Conservation (phyloP, 1,140 invertebrate genomes). For the Lasioglossum baleicum region DNA sequence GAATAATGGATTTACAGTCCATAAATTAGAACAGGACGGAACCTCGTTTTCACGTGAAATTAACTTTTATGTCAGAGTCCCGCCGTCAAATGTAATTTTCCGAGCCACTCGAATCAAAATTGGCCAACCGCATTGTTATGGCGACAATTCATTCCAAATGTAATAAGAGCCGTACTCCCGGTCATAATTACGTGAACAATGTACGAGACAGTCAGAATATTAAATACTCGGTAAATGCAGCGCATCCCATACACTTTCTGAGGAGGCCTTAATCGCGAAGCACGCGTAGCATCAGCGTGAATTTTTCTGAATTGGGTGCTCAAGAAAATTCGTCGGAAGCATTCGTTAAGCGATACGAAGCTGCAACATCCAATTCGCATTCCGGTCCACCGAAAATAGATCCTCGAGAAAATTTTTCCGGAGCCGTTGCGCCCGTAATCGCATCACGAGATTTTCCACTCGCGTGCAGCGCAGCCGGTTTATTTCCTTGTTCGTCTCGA, state of each 20-base stretch:
- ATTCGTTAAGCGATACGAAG: background rate
- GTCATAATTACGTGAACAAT: too few relatives aligned
- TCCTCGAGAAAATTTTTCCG: background rate
- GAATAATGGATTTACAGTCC: background rate
- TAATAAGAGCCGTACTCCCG: background rate
- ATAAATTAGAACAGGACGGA: background rate
- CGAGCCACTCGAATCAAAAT: background rate
- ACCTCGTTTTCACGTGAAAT: background rate
- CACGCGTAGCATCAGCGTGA: too few relatives aligned
- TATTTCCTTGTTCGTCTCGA: conserved; percentile 61
- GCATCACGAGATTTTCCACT: conserved; percentile 32
- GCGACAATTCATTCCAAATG: background rate
- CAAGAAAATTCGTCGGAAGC: too few relatives aligned
- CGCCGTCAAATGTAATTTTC: background rate
- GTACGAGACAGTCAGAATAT: too few relatives aligned
- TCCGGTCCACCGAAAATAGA: background rate
- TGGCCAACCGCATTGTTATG: background rate
- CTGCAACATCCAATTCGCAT: background rate
- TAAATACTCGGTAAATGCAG: too few relatives aligned
- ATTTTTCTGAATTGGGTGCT: too few relatives aligned
- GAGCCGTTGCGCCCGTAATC: background rate
- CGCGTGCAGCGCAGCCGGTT: conserved; percentile 24
- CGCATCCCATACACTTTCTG: too few relatives aligned
- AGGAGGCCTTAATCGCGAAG: too few relatives aligned
- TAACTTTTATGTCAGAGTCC: background rate